Evolutionary conservation across 1,140 invertebrate species (phyloP).

Genomic region (Meloidogyne exigua): DNA sequence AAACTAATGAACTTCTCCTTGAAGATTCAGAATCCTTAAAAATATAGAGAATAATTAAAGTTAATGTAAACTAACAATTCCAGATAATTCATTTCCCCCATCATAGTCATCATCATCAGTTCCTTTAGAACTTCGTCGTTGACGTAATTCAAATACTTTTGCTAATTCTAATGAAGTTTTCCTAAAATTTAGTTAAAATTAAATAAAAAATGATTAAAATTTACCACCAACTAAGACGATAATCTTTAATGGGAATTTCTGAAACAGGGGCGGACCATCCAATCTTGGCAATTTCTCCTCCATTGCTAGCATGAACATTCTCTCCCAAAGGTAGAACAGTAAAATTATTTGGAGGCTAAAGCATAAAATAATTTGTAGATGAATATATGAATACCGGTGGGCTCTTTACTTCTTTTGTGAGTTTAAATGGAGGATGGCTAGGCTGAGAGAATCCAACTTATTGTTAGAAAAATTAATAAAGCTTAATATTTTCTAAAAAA

Average conservation of each 20-base stretch:
- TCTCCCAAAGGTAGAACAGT: constrained; percentile 33
- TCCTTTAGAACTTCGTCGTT: constrained; percentile 22
- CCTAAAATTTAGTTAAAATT: constrained; percentile 20
- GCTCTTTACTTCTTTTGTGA: constrained; percentile 57
- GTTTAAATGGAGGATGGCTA: constrained; percentile 49
- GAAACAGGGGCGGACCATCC: constrained; percentile 52
- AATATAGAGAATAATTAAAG: not conserved
- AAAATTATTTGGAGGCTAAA: constrained; percentile 45
- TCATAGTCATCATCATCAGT: constrained; percentile 38
- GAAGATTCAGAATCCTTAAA: constrained; percentile 6
- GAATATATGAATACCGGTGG: constrained; percentile 26
- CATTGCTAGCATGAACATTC: not conserved
- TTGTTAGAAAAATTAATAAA: not conserved
- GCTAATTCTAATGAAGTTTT: constrained; percentile 31
- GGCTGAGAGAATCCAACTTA: constrained; percentile 49
- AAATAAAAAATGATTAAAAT: not conserved
- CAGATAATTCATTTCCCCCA: constrained; percentile 9
- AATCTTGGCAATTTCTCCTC: constrained; percentile 35
- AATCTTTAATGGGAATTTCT: constrained; percentile 56
- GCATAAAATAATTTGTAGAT: not conserved
- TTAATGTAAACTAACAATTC: constrained; percentile 7
- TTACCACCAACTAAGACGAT: constrained; percentile 38
- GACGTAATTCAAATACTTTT: constrained; percentile 35
- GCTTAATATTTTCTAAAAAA: constrained; percentile 9
- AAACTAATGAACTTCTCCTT: constrained; percentile 25